Evolutionary conservation across 2,888 invertebrate genomes (phyloP), one percentile per base, ranked within the genome.

Genomic region (Chalcosyrphus nemorum): DNA sequence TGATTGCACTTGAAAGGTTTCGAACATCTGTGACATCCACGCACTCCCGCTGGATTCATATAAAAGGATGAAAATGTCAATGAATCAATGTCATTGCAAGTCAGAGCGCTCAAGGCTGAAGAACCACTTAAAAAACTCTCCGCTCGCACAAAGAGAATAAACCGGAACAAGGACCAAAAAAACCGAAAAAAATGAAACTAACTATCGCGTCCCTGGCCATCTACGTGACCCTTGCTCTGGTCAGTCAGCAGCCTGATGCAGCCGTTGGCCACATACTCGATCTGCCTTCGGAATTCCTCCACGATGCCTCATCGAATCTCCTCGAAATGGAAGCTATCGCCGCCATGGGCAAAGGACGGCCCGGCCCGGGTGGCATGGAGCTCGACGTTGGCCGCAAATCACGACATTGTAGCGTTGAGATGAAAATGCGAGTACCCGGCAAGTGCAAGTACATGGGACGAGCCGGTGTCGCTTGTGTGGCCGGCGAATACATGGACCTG

Each of bases 401-500:
- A 5, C 87, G 88, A 63, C 86, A 86, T 13, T 91, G 91, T 72
- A 87, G 87, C 75, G 89, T 91, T 61, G 90, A 89, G 81, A 89
- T 91, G 11, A 88, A 90, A 56, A 90, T 86, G 81, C 89, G 89
- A 50, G 88, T 91, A 32, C 87, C 87, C 13, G 91, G 91, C 56
- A 76, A 87, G 74, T 91, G 91, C 76, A 88, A 90, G 78, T 87
- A 89, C 19, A 88, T 90, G 89, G 87, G 87, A 61, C 87, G 87
- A 45, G 87, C 89, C 21, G 91, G 91, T 32, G 88, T 87, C 57
- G 89, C 90, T 76, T 91, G 91, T 59, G 87, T 90, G 43, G 88
- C 91, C 45, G 91, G 90, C 15, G 90, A 91, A 38, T 89, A 90
- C 57, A 89, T 91, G 87, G 91, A 90, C 59, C 87, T 90, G 32